Percentiles rank a stretch among this genome's conserved stretches.
Evolutionary conservation across 2,797 vertebrate species (phyloP).

Genomic region (Sebastes jordani): DNA sequence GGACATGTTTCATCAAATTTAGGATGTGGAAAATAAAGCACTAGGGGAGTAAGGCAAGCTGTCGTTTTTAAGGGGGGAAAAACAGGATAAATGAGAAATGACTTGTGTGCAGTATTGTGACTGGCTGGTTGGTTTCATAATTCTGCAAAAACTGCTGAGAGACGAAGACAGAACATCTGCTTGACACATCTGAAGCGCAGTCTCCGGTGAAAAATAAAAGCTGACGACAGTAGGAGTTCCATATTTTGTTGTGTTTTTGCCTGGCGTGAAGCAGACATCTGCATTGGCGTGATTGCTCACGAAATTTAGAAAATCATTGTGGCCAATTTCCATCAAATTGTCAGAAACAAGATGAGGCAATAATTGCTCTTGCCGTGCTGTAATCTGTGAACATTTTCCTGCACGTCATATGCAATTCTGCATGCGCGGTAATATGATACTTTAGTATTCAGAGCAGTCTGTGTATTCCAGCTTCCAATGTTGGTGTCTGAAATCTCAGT

Average conservation of each 20-base stretch:
- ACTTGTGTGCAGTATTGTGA: constrained; percentile 55
- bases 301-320: constrained; percentile 49
- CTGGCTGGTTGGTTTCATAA: constrained; percentile 66
- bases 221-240: constrained; percentile 47
- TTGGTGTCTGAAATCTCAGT: neutral
- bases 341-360: constrained; percentile 52
- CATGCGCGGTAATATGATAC: constrained; percentile 22
- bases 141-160: constrained; percentile 65
- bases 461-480: constrained; percentile 13
- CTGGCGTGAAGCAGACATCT: constrained; percentile 53
- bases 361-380: constrained; percentile 38
- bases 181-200: constrained; percentile 64
- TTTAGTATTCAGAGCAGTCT: constrained; percentile 3
- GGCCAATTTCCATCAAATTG: constrained; percentile 52
- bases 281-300: constrained; percentile 25
- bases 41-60: constrained; percentile 47
- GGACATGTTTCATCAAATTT: constrained; percentile 49
- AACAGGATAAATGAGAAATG: constrained; percentile 57
- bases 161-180: constrained; percentile 73
- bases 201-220: constrained; percentile 52
- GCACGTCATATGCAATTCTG: constrained; percentile 37
- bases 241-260: constrained; percentile 34
- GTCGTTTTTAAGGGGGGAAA: neutral
- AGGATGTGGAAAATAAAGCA: constrained; percentile 43
- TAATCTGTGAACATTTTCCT: constrained; percentile 45